These are phyloP conservation scores for Mantis religiosa DNA, from an alignment of 2,888 invertebrate genomes.

Conservation along the genomic window DNA sequence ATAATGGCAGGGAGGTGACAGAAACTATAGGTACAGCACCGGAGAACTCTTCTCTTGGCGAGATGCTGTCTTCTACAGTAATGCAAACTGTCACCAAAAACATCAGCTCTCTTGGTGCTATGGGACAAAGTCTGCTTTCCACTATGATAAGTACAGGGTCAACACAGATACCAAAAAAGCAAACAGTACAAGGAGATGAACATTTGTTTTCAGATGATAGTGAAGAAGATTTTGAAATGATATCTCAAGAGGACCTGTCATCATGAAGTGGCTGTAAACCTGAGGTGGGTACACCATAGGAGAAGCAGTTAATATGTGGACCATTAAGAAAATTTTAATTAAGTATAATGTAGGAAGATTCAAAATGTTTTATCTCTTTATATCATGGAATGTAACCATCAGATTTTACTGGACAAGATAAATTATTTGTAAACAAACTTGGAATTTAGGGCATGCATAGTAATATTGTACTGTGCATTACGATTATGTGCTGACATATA, in stretches of 20 bases:
- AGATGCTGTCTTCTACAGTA: constrained; percentile 18
- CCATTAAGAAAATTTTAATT: neutral
- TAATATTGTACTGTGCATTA: neutral
- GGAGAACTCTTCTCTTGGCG: neutral
- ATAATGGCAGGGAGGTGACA: neutral
- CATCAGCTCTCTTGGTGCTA: constrained; percentile 18
- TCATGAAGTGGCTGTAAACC: constrained; percentile 8
- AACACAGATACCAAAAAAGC: neutral
- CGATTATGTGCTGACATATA: no score
- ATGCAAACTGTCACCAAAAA: constrained; percentile 19
- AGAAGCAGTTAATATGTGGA: neutral
- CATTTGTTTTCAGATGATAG: constrained; percentile 14
- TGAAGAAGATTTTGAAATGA: constrained; percentile 33
- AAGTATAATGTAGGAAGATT: neutral
- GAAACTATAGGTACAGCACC: neutral
- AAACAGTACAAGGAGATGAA: neutral
- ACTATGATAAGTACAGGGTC: constrained; percentile 21
- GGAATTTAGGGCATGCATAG: no score
- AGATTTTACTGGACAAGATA: neutral
- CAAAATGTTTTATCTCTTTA: neutral
- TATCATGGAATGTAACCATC: neutral
- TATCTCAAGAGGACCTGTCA: constrained; percentile 31
- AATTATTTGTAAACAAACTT: neutral
- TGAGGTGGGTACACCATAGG: neutral
- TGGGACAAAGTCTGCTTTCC: constrained; percentile 25